Evolutionary conservation across 2,797 vertebrate genomes (phyloP).

Genomic region (Oreonectes daqikongensis): DNA sequence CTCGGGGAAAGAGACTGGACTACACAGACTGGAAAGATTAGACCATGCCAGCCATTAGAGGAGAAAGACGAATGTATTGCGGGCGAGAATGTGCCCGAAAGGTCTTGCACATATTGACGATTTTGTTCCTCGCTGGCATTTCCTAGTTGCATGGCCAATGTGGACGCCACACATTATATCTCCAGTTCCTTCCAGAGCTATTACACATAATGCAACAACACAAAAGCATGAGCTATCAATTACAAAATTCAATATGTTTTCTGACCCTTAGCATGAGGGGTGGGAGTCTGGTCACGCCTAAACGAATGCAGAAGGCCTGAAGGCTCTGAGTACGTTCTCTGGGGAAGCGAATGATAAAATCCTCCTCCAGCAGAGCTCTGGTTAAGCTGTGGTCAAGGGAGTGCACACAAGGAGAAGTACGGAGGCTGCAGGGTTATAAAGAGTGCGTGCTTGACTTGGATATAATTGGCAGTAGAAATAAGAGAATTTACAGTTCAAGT

Average conservation of each 20-base stretch:
- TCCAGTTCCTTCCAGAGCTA: neutral
- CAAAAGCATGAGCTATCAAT: constrained; percentile 23
- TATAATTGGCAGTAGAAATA: constrained; percentile 14
- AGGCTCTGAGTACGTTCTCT: constrained; percentile 4
- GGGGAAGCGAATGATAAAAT: constrained; percentile 8
- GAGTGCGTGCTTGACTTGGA: neutral
- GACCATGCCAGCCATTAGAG: neutral
- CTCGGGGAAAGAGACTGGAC: neutral
- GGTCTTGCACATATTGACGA: neutral
- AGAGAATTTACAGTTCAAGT: constrained; percentile 2
- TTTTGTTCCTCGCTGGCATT: neutral
- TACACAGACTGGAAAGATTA: neutral
- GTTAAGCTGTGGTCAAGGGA: constrained; percentile 4
- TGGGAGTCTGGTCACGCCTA: constrained; percentile 13
- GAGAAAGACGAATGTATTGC: neutral
- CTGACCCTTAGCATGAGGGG: constrained; percentile 29
- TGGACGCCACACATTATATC: neutral
- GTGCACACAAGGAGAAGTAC: neutral
- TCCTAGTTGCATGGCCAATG: neutral
- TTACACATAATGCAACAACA: constrained; percentile 10
- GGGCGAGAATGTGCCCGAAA: neutral
- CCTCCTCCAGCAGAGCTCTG: constrained; percentile 24
- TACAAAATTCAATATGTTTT: constrained; percentile 40
- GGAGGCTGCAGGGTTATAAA: constrained; percentile 7
- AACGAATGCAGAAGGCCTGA: constrained; percentile 14